Percentiles rank a stretch among this genome's conserved stretches.
These are phyloP conservation scores for Thereva nobilitata DNA, from an alignment of 2,888 invertebrate species.

Conservation along the genomic window DNA sequence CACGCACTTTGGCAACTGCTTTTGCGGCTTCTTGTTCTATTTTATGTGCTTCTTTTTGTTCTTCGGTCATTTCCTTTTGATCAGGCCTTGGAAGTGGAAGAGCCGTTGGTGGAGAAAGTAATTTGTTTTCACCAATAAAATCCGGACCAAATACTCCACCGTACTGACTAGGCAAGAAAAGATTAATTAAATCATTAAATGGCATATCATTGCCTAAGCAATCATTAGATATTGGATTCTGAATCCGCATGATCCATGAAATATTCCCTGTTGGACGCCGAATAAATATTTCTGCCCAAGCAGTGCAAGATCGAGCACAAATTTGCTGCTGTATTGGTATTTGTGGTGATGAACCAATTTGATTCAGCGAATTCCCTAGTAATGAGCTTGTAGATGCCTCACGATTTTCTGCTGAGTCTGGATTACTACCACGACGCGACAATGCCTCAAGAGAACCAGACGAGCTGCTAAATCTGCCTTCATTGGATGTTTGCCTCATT, in stretches of 20 bases:
- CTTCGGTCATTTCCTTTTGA: constrained; percentile 14
- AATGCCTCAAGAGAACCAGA: constrained; percentile 56
- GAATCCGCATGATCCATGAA: constrained; percentile 91
- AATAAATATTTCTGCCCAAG: constrained; percentile 88
- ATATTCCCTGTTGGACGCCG: constrained; percentile 89
- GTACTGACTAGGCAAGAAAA: constrained; percentile 67
- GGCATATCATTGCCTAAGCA: constrained; percentile 58
- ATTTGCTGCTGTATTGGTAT: constrained; percentile 51
- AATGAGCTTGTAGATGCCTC: constrained; percentile 43
- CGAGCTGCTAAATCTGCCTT: constrained; percentile 49
- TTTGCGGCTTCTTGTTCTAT: constrained; percentile 38
- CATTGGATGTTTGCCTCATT: constrained; percentile 50
- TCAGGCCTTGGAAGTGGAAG: neutral
- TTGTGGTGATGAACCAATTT: constrained; percentile 11
- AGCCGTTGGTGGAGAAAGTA: constrained; percentile 35
- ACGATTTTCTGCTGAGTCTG: constrained; percentile 51
- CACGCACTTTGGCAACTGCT: constrained; percentile 48
- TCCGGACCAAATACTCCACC: constrained; percentile 57
- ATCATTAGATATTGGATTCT: constrained; percentile 73
- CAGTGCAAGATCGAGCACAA: constrained; percentile 88
- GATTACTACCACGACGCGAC: constrained; percentile 57
- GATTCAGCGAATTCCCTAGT: constrained; percentile 37
- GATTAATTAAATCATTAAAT: constrained; percentile 63
- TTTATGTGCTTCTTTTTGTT: constrained; percentile 36
- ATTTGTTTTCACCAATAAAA: constrained; percentile 45